phyloP scores from a whole-genome alignment of 2,888 invertebrate species.

The Ectemnius continuus region DNA sequence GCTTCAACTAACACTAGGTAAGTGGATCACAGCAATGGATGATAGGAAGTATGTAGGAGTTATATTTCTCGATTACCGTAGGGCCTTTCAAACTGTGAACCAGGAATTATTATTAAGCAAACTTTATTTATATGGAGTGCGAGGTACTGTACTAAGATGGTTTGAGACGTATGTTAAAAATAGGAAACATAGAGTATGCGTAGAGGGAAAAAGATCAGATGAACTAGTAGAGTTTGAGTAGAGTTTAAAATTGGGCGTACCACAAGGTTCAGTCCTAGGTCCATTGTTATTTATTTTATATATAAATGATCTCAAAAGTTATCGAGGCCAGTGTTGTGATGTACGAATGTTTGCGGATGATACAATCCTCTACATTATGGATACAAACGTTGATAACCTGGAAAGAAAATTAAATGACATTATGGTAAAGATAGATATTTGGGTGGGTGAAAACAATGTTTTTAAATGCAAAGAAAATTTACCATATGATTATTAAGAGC shows the following conservation, averaged over 20 bases:
- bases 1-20: too few relatives aligned
- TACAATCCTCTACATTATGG: neutral
- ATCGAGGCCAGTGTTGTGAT: too few relatives aligned
- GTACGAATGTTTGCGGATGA: neutral
- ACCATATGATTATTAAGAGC: too few relatives aligned
- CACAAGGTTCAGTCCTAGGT: slow-evolving; percentile 1
- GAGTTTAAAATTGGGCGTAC: too few relatives aligned
- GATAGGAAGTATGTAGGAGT: slow-evolving; percentile 30
- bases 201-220: neutral
- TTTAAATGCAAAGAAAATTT: too few relatives aligned
- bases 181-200: slow-evolving; percentile 5
- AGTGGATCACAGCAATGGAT: slow-evolving; percentile 14
- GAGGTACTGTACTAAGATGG: slow-evolving; percentile 6
- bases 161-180: slow-evolving; percentile 2
- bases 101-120: slow-evolving; percentile 14
- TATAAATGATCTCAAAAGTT: too few relatives aligned
- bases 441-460: too few relatives aligned
- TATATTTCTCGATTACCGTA: slow-evolving; percentile 42
- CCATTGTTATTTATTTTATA: slow-evolving; percentile 12
- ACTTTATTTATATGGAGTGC: slow-evolving; percentile 10
- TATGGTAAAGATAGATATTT: neutral
- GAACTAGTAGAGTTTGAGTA: too few relatives aligned
- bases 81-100: slow-evolving; percentile 42
- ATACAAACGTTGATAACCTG: neutral
- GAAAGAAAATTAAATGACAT: neutral